Evolutionary conservation across 2,888 invertebrate genomes (phyloP).

Genomic region (Pyrrhosoma nymphula): DNA sequence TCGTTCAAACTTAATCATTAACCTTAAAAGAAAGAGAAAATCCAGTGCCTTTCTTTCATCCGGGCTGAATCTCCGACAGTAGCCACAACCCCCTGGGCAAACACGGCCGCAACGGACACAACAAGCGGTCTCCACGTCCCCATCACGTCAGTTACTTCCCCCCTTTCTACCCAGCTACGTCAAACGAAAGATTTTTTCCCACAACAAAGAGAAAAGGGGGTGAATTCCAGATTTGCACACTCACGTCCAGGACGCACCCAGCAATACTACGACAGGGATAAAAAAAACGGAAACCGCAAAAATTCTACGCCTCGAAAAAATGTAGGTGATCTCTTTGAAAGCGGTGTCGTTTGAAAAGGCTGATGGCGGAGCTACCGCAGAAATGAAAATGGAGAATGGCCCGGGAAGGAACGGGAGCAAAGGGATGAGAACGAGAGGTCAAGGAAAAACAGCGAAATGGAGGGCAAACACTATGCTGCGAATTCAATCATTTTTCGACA

Average conservation of each 20-base stretch:
- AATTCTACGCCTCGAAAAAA: constrained; percentile 46
- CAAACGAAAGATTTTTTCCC: constrained; percentile 13
- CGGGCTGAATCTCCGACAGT: not conserved
- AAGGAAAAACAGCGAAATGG: not conserved
- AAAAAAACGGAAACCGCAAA: constrained; percentile 51
- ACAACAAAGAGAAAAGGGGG: constrained; percentile 43
- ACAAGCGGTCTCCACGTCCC: not conserved
- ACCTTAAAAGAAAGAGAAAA: not conserved
- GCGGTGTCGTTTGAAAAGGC: constrained; percentile 50
- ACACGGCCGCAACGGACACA: not conserved
- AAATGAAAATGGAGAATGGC: constrained; percentile 9
- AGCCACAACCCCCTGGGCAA: not conserved
- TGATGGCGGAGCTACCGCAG: not conserved
- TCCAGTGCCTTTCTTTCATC: not conserved
- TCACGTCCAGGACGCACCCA: not conserved
- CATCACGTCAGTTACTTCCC: not conserved
- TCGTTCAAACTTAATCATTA: not conserved
- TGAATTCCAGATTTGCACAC: constrained; percentile 50
- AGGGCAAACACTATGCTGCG: not conserved
- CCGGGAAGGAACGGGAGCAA: not conserved
- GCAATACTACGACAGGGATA: constrained; percentile 12
- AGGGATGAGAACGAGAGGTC: not conserved
- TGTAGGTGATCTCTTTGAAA: constrained; percentile 56
- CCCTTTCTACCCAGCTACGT: not conserved
- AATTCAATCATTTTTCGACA: not conserved